Evolutionary conservation across 2,888 invertebrate species (phyloP).

Genomic region (Chrysina gloriosa): DNA sequence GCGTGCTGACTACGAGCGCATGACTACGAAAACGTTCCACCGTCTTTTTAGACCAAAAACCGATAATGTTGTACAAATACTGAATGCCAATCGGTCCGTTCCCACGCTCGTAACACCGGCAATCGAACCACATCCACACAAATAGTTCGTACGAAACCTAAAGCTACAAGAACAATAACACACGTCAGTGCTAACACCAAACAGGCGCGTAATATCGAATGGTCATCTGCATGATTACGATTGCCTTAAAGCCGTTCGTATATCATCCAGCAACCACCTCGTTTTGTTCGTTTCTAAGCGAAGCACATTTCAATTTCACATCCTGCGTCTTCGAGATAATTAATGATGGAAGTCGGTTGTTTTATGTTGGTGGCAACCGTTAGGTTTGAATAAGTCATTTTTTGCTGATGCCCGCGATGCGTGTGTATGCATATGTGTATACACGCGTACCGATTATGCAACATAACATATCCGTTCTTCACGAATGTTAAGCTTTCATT

Average conservation of each 20-base stretch:
- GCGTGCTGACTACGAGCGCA: slow-evolving; percentile 39
- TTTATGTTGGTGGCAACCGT: slow-evolving; percentile 13
- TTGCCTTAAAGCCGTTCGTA: slow-evolving; percentile 15
- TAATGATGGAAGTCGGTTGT: slow-evolving; percentile 29
- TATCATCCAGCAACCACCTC: slow-evolving; percentile 4
- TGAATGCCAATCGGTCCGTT: slow-evolving; percentile 52
- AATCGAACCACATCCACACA: not conserved
- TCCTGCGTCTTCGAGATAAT: slow-evolving; percentile 29
- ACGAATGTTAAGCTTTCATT: not conserved
- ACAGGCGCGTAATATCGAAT: slow-evolving; percentile 9
- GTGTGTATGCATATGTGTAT: too few relatives aligned
- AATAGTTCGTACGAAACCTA: not conserved
- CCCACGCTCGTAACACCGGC: slow-evolving; percentile 47
- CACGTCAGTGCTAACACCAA: not conserved
- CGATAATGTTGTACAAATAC: slow-evolving; percentile 39
- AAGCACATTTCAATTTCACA: slow-evolving; percentile 4
- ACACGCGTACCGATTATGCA: slow-evolving; percentile 13
- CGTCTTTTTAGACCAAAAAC: slow-evolving; percentile 23
- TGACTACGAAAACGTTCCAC: slow-evolving; percentile 43
- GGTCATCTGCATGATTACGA: slow-evolving; percentile 21
- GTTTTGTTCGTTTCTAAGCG: not conserved
- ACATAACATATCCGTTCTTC: slow-evolving; percentile 15
- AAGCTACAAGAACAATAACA: not conserved
- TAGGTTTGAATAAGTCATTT: slow-evolving; percentile 9
- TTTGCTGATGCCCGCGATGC: slow-evolving; percentile 1